A percentile compares a stretch with the other conserved stretches of the same genome.
phyloP scores from a whole-genome alignment of 2,888 invertebrate genomes.

The Orchesellides sinensis region DNA sequence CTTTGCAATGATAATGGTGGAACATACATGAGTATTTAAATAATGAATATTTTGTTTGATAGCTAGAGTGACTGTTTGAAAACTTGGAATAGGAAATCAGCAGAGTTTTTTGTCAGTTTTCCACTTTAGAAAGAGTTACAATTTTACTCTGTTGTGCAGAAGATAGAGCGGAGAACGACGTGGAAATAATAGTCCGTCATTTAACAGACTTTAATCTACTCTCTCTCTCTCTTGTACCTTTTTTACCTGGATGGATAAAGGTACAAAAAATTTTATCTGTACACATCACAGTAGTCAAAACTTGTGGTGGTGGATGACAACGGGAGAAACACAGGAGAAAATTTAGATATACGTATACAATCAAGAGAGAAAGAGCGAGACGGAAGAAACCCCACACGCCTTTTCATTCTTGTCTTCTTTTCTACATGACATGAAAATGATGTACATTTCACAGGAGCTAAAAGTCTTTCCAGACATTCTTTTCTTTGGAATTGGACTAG shows the following conservation, averaged over 20 bases:
- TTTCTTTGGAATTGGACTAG: no score
- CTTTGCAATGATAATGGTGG: no score
- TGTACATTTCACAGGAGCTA: not conserved
- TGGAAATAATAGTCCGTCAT: constrained; percentile 21
- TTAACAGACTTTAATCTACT: constrained; percentile 33
- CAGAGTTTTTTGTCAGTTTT: constrained; percentile 50
- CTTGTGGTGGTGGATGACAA: not conserved
- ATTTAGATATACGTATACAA: not conserved
- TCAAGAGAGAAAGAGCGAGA: no score
- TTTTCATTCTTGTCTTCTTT: not conserved
- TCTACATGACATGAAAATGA: constrained; percentile 12
- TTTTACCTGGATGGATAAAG: constrained; percentile 62
- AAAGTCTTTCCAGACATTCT: no score
- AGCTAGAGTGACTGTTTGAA: no score
- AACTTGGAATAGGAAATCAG: constrained; percentile 48
- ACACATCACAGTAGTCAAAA: no score
- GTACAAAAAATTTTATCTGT: no score
- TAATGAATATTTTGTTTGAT: no score
- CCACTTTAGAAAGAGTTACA: constrained; percentile 45
- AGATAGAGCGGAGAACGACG: constrained; percentile 3
- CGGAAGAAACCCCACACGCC: no score
- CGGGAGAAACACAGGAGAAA: not conserved
- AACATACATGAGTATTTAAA: no score
- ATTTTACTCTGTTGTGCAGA: constrained; percentile 17
- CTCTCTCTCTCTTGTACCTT: not conserved